Percentiles rank a stretch among this genome's conserved stretches.
phyloP scores from a whole-genome alignment of 2,797 vertebrate genomes.

The Tiaroga cobitis region DNA sequence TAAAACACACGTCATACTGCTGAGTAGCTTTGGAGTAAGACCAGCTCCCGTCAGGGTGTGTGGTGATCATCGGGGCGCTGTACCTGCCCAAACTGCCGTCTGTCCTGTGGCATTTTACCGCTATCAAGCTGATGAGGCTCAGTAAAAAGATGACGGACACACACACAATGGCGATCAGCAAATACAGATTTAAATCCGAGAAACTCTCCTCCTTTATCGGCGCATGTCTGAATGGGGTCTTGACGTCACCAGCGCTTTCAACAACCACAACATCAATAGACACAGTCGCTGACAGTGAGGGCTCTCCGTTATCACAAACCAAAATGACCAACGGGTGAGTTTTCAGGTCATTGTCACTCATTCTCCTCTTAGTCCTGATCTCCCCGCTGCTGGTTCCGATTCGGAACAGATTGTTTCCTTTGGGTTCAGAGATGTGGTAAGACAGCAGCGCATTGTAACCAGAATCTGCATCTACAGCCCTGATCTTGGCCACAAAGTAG shows the following conservation, averaged over 20 bases:
- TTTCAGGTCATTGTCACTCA: conserved; percentile 29
- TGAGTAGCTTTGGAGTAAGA: conserved; percentile 72
- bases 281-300: conserved; percentile 24
- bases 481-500: conserved; percentile 24
- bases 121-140: conserved; percentile 68
- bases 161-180: conserved; percentile 26
- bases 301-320: conserved; percentile 19
- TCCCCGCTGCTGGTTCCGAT: conserved; percentile 72
- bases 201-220: conserved; percentile 23
- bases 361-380: conserved; percentile 69
- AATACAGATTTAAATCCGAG: conserved; percentile 20
- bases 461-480: conserved; percentile 18
- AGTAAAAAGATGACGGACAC: conserved; percentile 62
- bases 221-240: neutral
- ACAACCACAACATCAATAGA: conserved; percentile 21
- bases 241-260: neutral
- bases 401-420: conserved; percentile 63
- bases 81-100: conserved; percentile 65
- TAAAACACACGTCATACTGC: conserved; percentile 74
- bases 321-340: conserved; percentile 14
- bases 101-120: conserved; percentile 69
- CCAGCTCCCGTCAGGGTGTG: conserved; percentile 73
- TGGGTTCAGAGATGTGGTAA: conserved; percentile 24
- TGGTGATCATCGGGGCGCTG: conserved; percentile 71
- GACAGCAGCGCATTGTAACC: conserved; percentile 20